phyloP scores from a whole-genome alignment of 1,140 invertebrate genomes.

The Saxidomus purpurata region DNA sequence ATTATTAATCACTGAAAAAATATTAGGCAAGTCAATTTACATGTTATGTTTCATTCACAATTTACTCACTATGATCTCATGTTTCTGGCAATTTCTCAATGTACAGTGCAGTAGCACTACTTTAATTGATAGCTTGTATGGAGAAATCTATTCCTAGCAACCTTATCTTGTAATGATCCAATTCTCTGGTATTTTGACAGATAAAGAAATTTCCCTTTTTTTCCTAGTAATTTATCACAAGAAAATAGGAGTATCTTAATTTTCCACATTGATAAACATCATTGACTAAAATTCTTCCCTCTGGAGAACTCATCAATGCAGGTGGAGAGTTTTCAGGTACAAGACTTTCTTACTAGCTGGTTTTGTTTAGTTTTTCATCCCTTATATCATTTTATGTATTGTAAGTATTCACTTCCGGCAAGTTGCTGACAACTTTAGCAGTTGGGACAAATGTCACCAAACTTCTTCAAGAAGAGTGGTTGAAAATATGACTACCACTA shows the following conservation, averaged over 20 bases:
- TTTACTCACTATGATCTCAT: neutral
- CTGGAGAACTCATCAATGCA: no score
- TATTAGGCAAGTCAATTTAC: neutral
- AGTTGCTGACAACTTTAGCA: no score
- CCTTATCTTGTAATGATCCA: constrained; percentile 26
- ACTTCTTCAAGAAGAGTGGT: no score
- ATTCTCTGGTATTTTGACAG: neutral
- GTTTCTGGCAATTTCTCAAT: constrained; percentile 7
- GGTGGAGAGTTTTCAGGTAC: no score
- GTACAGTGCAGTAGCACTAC: neutral
- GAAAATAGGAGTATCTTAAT: neutral
- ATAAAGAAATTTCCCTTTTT: neutral
- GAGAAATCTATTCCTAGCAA: constrained; percentile 14
- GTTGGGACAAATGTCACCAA: no score
- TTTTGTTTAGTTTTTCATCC: no score
- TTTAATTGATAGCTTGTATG: neutral
- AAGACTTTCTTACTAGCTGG: no score
- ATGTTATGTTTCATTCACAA: constrained; percentile 9
- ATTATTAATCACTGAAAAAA: constrained; percentile 13
- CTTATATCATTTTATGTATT: no score
- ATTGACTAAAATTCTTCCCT: neutral
- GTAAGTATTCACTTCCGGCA: no score
- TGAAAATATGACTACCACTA: no score
- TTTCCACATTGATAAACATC: neutral
- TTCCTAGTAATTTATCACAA: neutral